These are phyloP conservation scores for Agonum fuliginosum DNA, from an alignment of 2,888 invertebrate species.

Conservation along the genomic window DNA sequence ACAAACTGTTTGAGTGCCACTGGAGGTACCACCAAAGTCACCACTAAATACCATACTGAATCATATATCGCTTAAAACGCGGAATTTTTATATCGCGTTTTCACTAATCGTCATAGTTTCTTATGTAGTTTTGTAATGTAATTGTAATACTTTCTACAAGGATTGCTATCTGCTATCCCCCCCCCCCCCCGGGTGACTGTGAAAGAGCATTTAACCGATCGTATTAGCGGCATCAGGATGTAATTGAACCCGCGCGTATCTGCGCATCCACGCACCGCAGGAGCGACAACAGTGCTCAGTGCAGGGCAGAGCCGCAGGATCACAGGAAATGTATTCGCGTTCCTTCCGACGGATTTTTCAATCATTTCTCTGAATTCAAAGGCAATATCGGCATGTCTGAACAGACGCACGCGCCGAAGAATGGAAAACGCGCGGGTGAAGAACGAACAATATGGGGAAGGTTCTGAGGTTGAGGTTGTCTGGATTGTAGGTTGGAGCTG, in stretches of 20 bases:
- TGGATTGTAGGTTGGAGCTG: too few species aligned
- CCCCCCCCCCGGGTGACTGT: conserved; percentile 6
- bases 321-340: conserved; percentile 46
- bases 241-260: conserved; percentile 42
- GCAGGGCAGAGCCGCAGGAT: conserved; percentile 15
- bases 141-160: too few species aligned
- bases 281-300: conserved; percentile 43
- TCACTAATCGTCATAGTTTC: too few species aligned
- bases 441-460: conserved; percentile 13
- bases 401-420: conserved; percentile 28
- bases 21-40: too few species aligned
- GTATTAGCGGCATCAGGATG: conserved; percentile 42
- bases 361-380: conserved; percentile 56
- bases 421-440: conserved; percentile 15
- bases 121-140: too few species aligned
- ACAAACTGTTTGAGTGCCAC: too few species aligned
- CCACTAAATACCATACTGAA: too few species aligned
- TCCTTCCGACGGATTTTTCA: conserved; percentile 50
- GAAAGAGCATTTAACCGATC: conserved; percentile 24
- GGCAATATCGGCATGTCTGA: conserved; percentile 57
- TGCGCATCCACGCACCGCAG: background rate
- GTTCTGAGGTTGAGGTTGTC: too few species aligned
- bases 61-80: too few species aligned
- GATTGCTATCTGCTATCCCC: too few species aligned
- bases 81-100: too few species aligned